phyloP scores from a whole-genome alignment of 2,888 invertebrate species.

The Zhuqinia jingwanae region DNA sequence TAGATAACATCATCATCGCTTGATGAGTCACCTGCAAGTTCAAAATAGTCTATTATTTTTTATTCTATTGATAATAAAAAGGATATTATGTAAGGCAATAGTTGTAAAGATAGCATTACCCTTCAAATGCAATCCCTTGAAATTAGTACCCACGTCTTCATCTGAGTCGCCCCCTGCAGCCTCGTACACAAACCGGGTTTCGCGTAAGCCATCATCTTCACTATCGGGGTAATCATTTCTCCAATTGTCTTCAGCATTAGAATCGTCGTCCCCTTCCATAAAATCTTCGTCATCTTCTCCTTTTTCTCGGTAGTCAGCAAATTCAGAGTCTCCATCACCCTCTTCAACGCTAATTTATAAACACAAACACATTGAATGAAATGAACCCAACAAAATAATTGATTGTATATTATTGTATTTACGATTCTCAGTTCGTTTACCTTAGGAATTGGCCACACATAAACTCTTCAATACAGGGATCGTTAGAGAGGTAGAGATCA shows the following conservation, averaged over 20 bases:
- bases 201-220: constrained; percentile 80
- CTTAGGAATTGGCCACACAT: constrained; percentile 52
- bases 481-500: constrained; percentile 68
- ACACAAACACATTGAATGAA: no score
- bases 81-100: background rate
- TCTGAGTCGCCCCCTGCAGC: background rate
- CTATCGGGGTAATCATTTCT: constrained; percentile 90
- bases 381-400: background rate
- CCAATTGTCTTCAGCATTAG: constrained; percentile 90
- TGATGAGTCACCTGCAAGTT: constrained; percentile 53
- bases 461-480: constrained; percentile 48
- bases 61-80: background rate
- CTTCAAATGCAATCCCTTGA: background rate
- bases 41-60: background rate
- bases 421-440: no score
- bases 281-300: constrained; percentile 80
- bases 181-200: no score
- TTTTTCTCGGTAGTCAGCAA: constrained; percentile 39
- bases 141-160: background rate
- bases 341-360: constrained; percentile 51
- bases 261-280: constrained; percentile 84
- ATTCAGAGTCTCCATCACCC: constrained; percentile 61
- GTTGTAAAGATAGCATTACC: constrained; percentile 11
- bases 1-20: constrained; percentile 71
- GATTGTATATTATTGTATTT: no score